Evolutionary conservation across 2,888 invertebrate species (phyloP), one percentile per base, ranked within the genome.

Genomic region (Tethea ocularis): DNA sequence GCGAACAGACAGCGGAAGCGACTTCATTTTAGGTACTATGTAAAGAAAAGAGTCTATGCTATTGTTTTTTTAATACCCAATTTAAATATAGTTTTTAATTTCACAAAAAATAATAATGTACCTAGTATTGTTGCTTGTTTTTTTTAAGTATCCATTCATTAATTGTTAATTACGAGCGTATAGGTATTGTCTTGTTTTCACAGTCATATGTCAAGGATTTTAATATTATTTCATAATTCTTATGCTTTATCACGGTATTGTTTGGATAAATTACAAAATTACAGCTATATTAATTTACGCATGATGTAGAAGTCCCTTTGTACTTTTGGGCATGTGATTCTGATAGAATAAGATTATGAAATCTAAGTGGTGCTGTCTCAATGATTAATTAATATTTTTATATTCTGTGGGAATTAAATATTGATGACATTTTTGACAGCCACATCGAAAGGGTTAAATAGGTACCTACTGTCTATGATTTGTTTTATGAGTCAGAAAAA

Each of bases 191-290:
- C 33, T 54, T 20, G 1, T 36, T 54, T 54, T 54, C 54, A 33
- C 54, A 54, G 20, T 54, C 33, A 22, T 33, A 13, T 54, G 54
- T 54, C 54, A 54, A 36, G 54, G 54, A 54, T 54, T 54, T 54
- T 54, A 20, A 33, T 41, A 41, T 41, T 53, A 53, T 53, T 53
- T 52, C 23, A 52, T 52, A 52, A 52, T 3, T 5, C n/a, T 52
- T 52, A 8, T n/a, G 51, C 51, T 51, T n/a, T 20, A 20, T 46
- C 46, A 10, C 1, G 10, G n/a, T 46, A 46, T 46, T 46, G 46
- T 46, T 46, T 46, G 46, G 10, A 20, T n/a, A 1, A 46, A 20
- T 46, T 20, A 8, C 3, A 3, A 46, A 46, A 46, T 20, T 3
- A 7, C 17, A 10, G n/a, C 46, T 2, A 10, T 46, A 7, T 17